These are phyloP conservation scores for Mastomys natalensis DNA, from an alignment of 2,113 vertebrate species.

Conservation along the genomic window DNA sequence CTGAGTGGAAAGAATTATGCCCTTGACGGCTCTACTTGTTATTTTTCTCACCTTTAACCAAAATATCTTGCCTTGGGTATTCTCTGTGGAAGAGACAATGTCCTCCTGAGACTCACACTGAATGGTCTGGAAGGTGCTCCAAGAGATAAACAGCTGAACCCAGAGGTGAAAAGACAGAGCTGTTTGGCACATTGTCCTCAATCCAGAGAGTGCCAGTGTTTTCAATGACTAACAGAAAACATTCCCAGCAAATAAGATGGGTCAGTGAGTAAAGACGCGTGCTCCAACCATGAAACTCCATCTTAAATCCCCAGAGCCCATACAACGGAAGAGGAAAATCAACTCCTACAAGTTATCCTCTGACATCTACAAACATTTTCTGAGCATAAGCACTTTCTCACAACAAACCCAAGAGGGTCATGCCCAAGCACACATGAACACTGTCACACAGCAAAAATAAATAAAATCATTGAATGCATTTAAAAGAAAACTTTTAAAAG, in stretches of 20 bases:
- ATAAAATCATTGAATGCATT: neutral
- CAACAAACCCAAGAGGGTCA: neutral
- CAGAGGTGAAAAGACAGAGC: neutral
- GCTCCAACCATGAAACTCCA: neutral
- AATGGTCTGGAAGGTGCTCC: neutral
- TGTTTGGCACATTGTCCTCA: neutral
- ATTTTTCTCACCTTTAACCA: neutral
- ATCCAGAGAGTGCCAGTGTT: neutral
- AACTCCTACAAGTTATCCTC: neutral
- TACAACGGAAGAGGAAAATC: neutral
- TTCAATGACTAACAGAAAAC: neutral
- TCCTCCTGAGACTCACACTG: neutral
- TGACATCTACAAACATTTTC: neutral
- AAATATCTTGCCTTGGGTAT: neutral
- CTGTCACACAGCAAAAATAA: neutral
- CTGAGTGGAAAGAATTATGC: neutral
- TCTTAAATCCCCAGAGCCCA: neutral
- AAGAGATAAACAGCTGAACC: neutral
- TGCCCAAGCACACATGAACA: neutral
- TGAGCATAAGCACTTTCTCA: too few species aligned
- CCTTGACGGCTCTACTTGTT: neutral
- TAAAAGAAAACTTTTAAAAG: neutral
- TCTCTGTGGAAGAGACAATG: neutral
- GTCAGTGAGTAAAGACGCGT: too few species aligned
- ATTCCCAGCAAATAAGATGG: neutral